Percentiles rank a stretch among this genome's conserved stretches.
Evolutionary conservation across 2,797 vertebrate genomes (phyloP).

Genomic region (Artibeus lituratus): DNA sequence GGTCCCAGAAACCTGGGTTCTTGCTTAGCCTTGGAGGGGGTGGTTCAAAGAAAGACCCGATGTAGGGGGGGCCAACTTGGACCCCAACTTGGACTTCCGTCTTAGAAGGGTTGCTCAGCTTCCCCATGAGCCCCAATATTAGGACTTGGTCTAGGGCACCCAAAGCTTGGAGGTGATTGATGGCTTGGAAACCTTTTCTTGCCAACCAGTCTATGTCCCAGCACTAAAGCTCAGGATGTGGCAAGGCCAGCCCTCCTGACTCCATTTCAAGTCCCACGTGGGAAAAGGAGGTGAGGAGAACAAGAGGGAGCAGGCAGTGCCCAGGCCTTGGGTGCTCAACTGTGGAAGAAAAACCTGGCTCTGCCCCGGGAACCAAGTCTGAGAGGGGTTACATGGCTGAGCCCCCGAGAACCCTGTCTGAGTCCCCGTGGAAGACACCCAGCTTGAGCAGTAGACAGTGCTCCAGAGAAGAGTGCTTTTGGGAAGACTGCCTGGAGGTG

Average conservation of each 20-base stretch:
- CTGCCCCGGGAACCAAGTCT: not conserved
- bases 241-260: not conserved
- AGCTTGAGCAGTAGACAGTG: not conserved
- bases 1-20: not conserved
- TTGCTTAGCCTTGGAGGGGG: not conserved
- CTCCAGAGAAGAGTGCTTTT: not conserved
- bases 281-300: not conserved
- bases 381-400: not conserved
- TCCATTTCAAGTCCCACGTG: not conserved
- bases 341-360: not conserved
- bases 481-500: constrained; percentile 56
- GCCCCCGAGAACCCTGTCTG: not conserved
- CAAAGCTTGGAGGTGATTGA: not conserved
- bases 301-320: not conserved
- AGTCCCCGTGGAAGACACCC: not conserved
- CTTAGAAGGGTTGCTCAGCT: not conserved
- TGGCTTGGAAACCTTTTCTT: not conserved
- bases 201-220: not conserved
- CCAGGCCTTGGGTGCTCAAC: not conserved
- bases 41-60: not conserved
- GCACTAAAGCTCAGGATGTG: not conserved
- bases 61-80: not conserved
- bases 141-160: not conserved
- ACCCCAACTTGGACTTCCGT: not conserved
- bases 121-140: not conserved